These are phyloP conservation scores for Thaleichthys pacificus DNA, from an alignment of 2,797 vertebrate genomes.

Conservation along the genomic window DNA sequence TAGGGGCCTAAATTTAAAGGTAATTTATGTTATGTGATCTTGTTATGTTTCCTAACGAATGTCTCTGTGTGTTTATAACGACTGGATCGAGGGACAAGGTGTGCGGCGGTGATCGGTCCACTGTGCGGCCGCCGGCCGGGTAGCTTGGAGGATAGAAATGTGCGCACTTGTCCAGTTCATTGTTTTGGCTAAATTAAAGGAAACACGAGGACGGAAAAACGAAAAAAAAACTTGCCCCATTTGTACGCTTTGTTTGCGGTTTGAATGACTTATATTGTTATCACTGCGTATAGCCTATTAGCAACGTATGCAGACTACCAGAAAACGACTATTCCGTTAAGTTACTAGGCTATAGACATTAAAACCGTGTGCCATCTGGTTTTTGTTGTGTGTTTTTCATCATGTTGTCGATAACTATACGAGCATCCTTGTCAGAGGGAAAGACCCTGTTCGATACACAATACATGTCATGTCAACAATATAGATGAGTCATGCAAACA, in stretches of 20 bases:
- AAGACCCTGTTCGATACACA: too few species aligned
- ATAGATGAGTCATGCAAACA: too few species aligned
- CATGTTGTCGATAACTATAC: too few species aligned
- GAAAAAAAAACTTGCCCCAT: conserved; percentile 30
- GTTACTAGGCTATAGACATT: too few species aligned
- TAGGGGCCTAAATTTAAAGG: conserved; percentile 20
- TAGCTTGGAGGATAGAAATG: conserved; percentile 21
- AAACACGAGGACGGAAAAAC: conserved; percentile 21
- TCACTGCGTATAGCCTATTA: background rate
- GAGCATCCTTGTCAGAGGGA: too few species aligned
- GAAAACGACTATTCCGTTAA: background rate
- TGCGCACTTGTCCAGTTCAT: conserved; percentile 31
- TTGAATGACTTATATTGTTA: conserved; percentile 10
- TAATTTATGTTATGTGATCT: conserved; percentile 17
- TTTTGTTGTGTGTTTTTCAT: too few species aligned
- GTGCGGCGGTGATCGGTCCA: background rate
- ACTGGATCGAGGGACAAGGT: background rate
- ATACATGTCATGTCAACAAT: too few species aligned
- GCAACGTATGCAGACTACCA: background rate
- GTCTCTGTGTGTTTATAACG: conserved; percentile 1
- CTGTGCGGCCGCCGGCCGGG: conserved; percentile 11
- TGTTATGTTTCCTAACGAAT: background rate
- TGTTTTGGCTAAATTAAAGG: conserved; percentile 22
- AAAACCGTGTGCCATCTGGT: too few species aligned
- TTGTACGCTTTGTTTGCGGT: conserved; percentile 25